phyloP scores from a whole-genome alignment of 53 echinoderm and acorn worm species.

The Patiria pectinifera region DNA sequence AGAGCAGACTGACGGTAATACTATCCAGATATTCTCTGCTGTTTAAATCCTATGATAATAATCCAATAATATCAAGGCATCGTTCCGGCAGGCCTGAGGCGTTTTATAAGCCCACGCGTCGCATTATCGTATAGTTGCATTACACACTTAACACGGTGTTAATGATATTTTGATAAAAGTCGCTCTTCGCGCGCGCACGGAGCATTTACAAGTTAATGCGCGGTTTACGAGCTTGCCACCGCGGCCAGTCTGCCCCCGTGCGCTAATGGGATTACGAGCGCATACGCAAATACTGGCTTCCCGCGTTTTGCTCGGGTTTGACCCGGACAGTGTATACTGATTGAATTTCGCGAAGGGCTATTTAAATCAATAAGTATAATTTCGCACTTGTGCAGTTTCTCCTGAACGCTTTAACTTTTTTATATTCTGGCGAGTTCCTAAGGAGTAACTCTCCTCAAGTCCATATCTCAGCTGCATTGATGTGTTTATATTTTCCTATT shows the following conservation, averaged over 20 bases:
- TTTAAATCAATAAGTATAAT: conserved; percentile 60
- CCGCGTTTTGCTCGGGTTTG: not conserved
- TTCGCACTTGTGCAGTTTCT: conserved; percentile 1
- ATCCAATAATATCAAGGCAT: conserved; percentile 6
- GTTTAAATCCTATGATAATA: conserved; percentile 4
- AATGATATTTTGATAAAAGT: conserved; percentile 66
- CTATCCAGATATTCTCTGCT: conserved; percentile 7
- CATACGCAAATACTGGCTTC: conserved; percentile 58
- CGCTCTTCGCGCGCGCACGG: conserved; percentile 23
- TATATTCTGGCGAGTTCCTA: not conserved
- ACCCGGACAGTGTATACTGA: not conserved
- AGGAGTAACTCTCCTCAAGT: not conserved
- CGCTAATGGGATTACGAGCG: conserved; percentile 51
- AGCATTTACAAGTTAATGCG: conserved; percentile 63
- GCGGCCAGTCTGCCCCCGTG: conserved; percentile 1
- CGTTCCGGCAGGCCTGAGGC: conserved; percentile 1
- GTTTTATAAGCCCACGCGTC: not conserved
- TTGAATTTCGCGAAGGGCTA: conserved; percentile 60
- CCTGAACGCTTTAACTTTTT: conserved; percentile 10
- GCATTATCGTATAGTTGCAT: conserved; percentile 54
- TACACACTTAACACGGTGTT: conserved; percentile 69
- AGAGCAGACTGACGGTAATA: not conserved
- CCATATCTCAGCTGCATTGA: not conserved
- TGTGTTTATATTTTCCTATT: not conserved
- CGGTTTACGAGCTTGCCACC: conserved; percentile 48